Percentiles rank a stretch among this genome's conserved stretches.
Conservation (phyloP, 2,113 vertebrate species). For the Cynoglossus semilaevis region DNA sequence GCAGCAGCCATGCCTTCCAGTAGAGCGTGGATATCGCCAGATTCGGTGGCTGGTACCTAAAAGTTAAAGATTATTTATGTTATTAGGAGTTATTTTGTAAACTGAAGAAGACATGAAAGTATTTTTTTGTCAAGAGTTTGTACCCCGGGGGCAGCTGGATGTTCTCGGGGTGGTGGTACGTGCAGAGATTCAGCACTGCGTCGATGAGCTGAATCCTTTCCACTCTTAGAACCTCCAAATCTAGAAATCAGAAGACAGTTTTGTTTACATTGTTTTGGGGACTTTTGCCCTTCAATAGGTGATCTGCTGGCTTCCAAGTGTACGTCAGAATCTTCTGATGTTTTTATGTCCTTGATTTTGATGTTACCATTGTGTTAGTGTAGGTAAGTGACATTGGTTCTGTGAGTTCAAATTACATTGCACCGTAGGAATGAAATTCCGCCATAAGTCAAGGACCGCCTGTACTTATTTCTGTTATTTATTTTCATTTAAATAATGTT, state of each 20-base stretch:
- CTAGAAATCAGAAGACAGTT: constrained; percentile 60
- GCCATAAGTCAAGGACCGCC: too few relatives aligned
- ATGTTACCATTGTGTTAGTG: too few relatives aligned
- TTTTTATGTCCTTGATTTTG: too few relatives aligned
- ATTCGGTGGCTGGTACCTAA: constrained; percentile 93
- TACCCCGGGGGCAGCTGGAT: constrained; percentile 96
- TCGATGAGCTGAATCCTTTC: constrained; percentile 95
- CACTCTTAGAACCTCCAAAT: constrained; percentile 92
- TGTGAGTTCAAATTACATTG: too few relatives aligned
- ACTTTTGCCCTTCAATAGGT: too few relatives aligned
- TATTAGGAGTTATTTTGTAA: constrained; percentile 7
- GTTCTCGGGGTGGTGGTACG: constrained; percentile 98
- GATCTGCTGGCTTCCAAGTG: too few relatives aligned
- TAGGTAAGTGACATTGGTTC: too few relatives aligned
- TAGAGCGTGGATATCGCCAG: constrained; percentile 95
- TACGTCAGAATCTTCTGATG: too few relatives aligned
- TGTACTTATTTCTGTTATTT: too few relatives aligned
- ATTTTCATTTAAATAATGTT: too few relatives aligned
- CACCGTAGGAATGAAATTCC: too few relatives aligned
- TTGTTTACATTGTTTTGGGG: too few relatives aligned
- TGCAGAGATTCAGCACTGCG: constrained; percentile 94
- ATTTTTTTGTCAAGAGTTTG: constrained; percentile 22
- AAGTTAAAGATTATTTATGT: constrained; percentile 40
- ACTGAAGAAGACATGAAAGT: not conserved
- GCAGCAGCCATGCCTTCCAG: constrained; percentile 96